Conservation (phyloP, 2,797 vertebrate species). For the Corythornis leucogaster region DNA sequence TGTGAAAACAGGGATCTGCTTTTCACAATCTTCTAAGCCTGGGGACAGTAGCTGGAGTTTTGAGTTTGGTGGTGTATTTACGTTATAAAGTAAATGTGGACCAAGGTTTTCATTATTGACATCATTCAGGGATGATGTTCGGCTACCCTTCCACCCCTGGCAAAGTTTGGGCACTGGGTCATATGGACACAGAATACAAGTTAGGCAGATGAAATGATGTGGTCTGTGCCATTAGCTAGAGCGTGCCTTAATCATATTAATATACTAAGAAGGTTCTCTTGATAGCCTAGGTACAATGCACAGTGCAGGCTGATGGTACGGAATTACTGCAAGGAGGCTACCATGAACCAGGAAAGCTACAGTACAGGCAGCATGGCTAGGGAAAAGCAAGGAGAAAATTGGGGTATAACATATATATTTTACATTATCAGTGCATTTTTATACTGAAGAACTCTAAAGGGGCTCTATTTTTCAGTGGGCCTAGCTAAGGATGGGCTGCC, state of each 20-base stretch:
- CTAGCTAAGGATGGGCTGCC: conserved; percentile 73
- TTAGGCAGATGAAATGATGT: conserved; percentile 5
- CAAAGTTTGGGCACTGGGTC: not conserved
- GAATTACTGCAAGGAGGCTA: not conserved
- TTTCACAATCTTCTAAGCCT: not conserved
- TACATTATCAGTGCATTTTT: conserved; percentile 74
- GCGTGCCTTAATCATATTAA: not conserved
- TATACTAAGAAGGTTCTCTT: not conserved
- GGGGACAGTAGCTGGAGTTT: not conserved
- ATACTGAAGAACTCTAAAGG: conserved; percentile 40
- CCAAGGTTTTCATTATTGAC: not conserved
- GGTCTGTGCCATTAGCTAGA: conserved; percentile 8
- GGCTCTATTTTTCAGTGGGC: conserved; percentile 8
- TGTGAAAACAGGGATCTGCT: not conserved
- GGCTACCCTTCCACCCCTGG: not conserved
- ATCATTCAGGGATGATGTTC: not conserved
- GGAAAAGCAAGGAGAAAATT: conserved; percentile 48
- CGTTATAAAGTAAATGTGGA: not conserved
- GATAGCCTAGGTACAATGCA: not conserved
- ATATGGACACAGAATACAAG: not conserved
- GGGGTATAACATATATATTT: conserved; percentile 35
- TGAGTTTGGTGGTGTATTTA: not conserved
- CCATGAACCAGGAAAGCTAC: conserved; percentile 28
- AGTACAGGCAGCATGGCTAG: conserved; percentile 32
- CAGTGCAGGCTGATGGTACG: not conserved